A percentile compares a stretch with the other conserved stretches of the same genome.
phyloP scores from a whole-genome alignment of 2,113 vertebrate genomes.

The Brachypteracias leptosomus region DNA sequence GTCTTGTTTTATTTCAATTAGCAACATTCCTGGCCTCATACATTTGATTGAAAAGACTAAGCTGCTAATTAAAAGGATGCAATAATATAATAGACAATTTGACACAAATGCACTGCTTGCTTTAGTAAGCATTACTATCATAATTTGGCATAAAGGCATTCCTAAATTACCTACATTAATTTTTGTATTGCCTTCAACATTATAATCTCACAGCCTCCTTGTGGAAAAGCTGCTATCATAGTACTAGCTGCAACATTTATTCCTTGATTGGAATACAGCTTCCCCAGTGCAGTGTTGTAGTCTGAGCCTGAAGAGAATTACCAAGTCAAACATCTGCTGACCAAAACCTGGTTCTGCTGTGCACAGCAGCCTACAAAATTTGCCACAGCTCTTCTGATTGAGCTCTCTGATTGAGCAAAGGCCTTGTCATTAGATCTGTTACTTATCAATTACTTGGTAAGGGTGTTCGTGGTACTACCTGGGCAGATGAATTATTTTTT shows the following conservation, averaged over 20 bases:
- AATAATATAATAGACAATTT: constrained; percentile 20
- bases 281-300: background rate
- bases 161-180: constrained; percentile 27
- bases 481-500: background rate
- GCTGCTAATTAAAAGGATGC: constrained; percentile 55
- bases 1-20: constrained; percentile 51
- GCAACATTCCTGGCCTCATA: constrained; percentile 1
- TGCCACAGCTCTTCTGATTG: background rate
- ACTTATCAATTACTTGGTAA: background rate
- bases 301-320: background rate
- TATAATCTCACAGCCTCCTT: background rate
- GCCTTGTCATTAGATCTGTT: background rate
- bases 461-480: background rate
- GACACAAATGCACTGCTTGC: constrained; percentile 3
- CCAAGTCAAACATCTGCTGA: rapidly evolving
- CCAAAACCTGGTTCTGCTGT: background rate
- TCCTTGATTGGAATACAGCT: background rate
- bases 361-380: background rate
- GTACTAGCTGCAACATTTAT: background rate
- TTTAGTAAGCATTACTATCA: background rate
- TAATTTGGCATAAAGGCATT: constrained; percentile 25
- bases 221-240: background rate
- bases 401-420: background rate
- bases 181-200: background rate
- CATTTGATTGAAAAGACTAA: constrained; percentile 43